A percentile compares a stretch with the other conserved stretches of the same genome.
phyloP scores from a whole-genome alignment of 2,888 invertebrate genomes.

The Drosophila paranaensis region DNA sequence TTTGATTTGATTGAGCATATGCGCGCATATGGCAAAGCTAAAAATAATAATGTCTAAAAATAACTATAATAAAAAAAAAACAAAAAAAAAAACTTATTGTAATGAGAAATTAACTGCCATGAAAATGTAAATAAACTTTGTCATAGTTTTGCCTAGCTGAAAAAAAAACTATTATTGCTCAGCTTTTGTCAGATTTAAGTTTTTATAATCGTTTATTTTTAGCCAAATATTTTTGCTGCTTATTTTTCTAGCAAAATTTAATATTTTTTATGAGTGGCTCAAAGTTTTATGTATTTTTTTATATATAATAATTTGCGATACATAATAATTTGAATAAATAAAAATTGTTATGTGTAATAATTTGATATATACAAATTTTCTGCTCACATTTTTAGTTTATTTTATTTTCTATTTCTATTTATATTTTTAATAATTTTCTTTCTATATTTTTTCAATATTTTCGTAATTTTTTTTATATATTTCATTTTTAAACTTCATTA shows the following conservation, averaged over 20 bases:
- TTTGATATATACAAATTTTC: background rate
- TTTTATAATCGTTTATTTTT: background rate
- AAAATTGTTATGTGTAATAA: too few relatives aligned
- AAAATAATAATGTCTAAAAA: constrained; percentile 10
- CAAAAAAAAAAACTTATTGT: background rate
- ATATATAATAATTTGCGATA: too few relatives aligned
- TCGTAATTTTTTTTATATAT: too few relatives aligned
- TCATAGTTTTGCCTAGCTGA: background rate
- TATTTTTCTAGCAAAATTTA: background rate
- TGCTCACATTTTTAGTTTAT: too few relatives aligned
- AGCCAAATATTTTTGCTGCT: background rate
- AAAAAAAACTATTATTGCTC: background rate
- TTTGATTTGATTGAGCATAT: constrained; percentile 17
- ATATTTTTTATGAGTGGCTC: background rate
- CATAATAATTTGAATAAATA: too few relatives aligned
- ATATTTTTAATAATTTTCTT: too few relatives aligned
- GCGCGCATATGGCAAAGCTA: background rate
- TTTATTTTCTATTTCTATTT: too few relatives aligned
- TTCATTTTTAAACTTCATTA: too few relatives aligned
- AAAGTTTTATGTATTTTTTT: background rate
- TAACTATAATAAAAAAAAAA: background rate
- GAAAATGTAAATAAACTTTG: background rate
- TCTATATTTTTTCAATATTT: too few relatives aligned
- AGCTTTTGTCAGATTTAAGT: background rate
- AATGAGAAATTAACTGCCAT: background rate